Conservation (phyloP, 1,140 invertebrate genomes). For the Diuraphis noxia region DNA sequence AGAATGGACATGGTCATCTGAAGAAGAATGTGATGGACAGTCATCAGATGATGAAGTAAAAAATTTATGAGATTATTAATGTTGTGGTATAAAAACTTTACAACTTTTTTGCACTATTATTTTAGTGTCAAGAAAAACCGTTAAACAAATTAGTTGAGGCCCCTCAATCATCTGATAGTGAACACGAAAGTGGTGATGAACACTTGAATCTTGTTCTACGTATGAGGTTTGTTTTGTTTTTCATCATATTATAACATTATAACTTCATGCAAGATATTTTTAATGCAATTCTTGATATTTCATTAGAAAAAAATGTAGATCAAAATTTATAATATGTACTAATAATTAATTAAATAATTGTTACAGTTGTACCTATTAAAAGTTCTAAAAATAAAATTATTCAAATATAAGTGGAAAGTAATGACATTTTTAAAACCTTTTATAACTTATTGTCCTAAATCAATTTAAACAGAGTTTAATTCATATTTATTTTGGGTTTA, state of each 20-base stretch:
- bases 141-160: slow-evolving; percentile 64
- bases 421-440: no score
- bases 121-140: slow-evolving; percentile 61
- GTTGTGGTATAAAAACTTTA: not conserved
- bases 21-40: slow-evolving; percentile 68
- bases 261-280: no score
- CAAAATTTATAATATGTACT: not conserved
- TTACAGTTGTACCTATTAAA: no score
- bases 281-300: not conserved
- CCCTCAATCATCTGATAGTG: slow-evolving; percentile 66
- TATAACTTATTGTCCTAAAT: not conserved
- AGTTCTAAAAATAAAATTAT: no score
- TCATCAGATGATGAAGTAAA: slow-evolving; percentile 60
- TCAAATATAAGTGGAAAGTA: not conserved
- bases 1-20: slow-evolving; percentile 98
- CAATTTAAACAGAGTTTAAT: not conserved
- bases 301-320: not conserved
- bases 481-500: not conserved
- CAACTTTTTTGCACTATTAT: slow-evolving; percentile 17
- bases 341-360: no score
- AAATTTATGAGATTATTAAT: not conserved
- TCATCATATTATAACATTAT: not conserved
- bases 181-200: slow-evolving; percentile 61
- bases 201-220: slow-evolving; percentile 78
- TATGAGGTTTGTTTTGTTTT: slow-evolving; percentile 66